Conservation (phyloP, 2,797 vertebrate genomes). For the Geotrypetes seraphini region DNA sequence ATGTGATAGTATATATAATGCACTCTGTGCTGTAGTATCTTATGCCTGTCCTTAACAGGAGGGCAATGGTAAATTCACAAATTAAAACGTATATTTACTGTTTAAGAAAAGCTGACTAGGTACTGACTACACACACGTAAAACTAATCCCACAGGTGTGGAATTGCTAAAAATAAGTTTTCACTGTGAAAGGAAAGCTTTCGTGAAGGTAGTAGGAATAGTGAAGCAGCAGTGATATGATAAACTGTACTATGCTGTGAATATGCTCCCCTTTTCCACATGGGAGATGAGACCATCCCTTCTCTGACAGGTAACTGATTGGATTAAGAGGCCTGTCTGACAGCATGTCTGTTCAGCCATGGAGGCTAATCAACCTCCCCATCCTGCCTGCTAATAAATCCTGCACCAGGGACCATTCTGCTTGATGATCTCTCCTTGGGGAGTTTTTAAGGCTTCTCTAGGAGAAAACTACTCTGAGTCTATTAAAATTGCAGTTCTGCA, state of each 20-base stretch:
- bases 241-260: slow-evolving; percentile 5
- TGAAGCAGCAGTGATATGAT: not conserved
- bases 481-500: slow-evolving; percentile 57
- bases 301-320: slow-evolving; percentile 63
- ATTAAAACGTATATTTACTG: fast-evolving
- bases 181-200: not conserved
- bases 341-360: slow-evolving; percentile 54
- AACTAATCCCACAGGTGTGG: not conserved
- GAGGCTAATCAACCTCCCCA: slow-evolving; percentile 61
- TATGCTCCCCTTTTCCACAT: slow-evolving; percentile 8
- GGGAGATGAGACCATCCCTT: slow-evolving; percentile 23
- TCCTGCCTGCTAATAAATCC: slow-evolving; percentile 66
- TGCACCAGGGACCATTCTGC: slow-evolving; percentile 56
- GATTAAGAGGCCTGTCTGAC: slow-evolving; percentile 61
- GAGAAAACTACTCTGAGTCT: slow-evolving; percentile 51
- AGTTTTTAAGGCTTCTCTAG: slow-evolving; percentile 53
- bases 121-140: not conserved
- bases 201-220: not conserved
- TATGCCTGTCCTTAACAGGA: fast-evolving
- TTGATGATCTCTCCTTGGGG: slow-evolving; percentile 68
- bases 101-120: fast-evolving
- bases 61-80: fast-evolving
- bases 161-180: not conserved
- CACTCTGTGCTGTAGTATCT: no score
- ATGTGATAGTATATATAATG: no score